Base-by-base conservation (phyloP, 2,888 invertebrate genomes). In the Heliconius charithonia region DNA sequence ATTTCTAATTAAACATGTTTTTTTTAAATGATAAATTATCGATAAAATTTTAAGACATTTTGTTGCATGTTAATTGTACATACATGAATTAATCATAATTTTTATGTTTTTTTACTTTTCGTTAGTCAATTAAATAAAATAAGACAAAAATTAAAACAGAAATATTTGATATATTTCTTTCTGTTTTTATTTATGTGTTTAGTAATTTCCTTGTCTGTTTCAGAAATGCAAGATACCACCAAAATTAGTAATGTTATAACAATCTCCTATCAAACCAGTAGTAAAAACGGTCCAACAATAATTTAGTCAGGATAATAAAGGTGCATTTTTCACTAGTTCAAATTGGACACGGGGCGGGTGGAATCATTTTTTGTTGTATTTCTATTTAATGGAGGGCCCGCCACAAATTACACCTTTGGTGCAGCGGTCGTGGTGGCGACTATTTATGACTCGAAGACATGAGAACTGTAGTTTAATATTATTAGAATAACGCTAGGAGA, bases 301-400 rank as follows among this genome's bases (percentile, higher is more conserved):
- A 89, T 89, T 88, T 89, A 86, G 87, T 88, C 87, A 88, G 89
- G 87, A 89, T 92, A 93, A 92, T 92, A 90, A 87, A 87, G 90
- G 91, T 91, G 89, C 92, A 92, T 92, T 92, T 92, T 92, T 92
- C 92, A 92, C 92, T 89, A 89, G 89, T 88, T 88, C 89, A 88
- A 90, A 92, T 93, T 92, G 90, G 92, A 90, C 87, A 89, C 89
- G 92, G 89, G 88, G 89, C 88, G 73, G 29, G 76, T 75, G 65
- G 78, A 65, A 77, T 85, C 81, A 83, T 89, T 91, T 91, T 92
- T 92, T 91, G 89, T 86, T 89, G 90, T 88, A 89, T 89, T 86
- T 87, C 85, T 86, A 81, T 84, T 82, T 79, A 81, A 83, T 82
- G 83, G 85, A 84, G 85, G 86, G 88, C 87, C 86, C 84, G 84